Evolutionary conservation across 1,140 invertebrate genomes (phyloP).

Genomic region (Neotoxoptera formosana): DNA sequence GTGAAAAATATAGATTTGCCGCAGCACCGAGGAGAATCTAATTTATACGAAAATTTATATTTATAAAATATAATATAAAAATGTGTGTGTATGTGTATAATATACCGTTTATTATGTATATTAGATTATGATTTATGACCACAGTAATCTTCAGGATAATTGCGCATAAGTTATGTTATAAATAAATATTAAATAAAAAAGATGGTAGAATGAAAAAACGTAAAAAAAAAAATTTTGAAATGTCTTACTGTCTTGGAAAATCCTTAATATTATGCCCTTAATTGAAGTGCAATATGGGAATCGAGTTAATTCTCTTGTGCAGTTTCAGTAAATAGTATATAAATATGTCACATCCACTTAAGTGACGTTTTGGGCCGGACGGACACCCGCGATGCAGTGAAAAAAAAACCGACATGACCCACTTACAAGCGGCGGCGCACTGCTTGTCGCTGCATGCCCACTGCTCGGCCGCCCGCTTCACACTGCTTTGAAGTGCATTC

Average conservation of each 20-base stretch:
- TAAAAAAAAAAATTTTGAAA: background rate
- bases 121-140: background rate
- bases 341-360: background rate
- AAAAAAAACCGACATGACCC: no score
- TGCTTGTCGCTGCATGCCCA: no score
- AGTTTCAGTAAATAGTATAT: background rate
- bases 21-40: background rate
- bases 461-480: no score
- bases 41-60: background rate
- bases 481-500: no score
- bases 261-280: background rate
- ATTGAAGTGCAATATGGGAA: background rate
- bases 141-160: background rate
- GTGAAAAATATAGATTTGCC: background rate
- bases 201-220: background rate
- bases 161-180: background rate
- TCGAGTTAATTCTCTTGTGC: background rate
- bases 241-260: background rate
- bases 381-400: no score
- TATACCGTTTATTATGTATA: background rate
- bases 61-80: background rate
- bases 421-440: no score
- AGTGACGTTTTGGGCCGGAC: background rate
- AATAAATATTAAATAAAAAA: background rate
- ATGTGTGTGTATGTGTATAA: background rate